A percentile compares a stretch with the other conserved stretches of the same genome.
Evolutionary conservation across 2,888 invertebrate genomes (phyloP).

Genomic region (Disparrhopalites patrizii): DNA sequence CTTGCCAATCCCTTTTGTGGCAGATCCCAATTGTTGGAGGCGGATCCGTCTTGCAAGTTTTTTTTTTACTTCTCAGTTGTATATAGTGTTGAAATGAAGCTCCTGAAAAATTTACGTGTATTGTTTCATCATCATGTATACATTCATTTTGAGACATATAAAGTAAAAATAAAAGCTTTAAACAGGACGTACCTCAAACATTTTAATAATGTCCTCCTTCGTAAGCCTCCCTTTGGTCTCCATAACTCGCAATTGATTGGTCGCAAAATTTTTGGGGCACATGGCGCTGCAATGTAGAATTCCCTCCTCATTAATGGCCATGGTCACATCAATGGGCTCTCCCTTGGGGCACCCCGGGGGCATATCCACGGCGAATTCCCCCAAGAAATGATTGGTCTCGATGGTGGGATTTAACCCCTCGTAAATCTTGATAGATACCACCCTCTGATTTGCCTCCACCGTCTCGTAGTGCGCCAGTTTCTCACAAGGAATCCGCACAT

Average conservation of each 20-base stretch:
- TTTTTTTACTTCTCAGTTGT: too few species aligned
- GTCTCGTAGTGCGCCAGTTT: background rate
- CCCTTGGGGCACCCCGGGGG: background rate
- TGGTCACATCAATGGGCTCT: background rate
- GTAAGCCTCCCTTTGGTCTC: background rate
- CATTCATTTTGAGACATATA: background rate
- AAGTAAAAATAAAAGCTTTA: background rate
- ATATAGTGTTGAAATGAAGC: too few species aligned
- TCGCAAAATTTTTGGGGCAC: background rate
- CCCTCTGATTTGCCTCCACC: background rate
- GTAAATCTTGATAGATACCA: background rate
- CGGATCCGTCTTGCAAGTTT: too few species aligned
- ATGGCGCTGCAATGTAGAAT: background rate
- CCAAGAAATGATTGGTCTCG: background rate
- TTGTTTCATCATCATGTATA: background rate
- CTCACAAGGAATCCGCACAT: conserved; percentile 18
- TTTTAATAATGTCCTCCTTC: background rate
- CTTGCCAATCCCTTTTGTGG: too few species aligned
- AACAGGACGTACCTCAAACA: background rate
- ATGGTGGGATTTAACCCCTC: background rate
- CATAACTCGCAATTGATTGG: background rate
- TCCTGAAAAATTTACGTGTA: too few species aligned
- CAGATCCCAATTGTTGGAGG: too few species aligned
- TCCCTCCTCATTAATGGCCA: conserved; percentile 11
- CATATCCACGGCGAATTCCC: background rate